phyloP scores from a whole-genome alignment of 2,797 vertebrate genomes.

The Sandelia bainsii region DNA sequence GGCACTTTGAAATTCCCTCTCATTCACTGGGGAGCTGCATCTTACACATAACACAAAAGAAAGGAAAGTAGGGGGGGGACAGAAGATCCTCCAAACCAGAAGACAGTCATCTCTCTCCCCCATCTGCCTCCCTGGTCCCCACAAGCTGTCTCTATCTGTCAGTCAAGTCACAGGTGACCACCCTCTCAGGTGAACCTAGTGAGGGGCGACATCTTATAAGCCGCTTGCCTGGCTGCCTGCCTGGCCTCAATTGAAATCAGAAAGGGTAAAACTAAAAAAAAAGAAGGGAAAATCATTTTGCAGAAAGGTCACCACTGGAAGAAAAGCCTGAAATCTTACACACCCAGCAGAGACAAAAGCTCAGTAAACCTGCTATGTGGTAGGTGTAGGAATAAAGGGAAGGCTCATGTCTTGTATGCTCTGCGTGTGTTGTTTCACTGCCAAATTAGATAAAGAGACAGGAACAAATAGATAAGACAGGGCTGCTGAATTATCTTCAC shows the following conservation, averaged over 20 bases:
- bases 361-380: constrained; percentile 23
- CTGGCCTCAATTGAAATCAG: constrained; percentile 55
- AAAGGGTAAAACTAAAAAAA: constrained; percentile 36
- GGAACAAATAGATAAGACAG: constrained; percentile 73
- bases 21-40: constrained; percentile 48
- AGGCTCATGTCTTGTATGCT: constrained; percentile 20
- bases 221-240: constrained; percentile 40
- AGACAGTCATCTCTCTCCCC: constrained; percentile 43
- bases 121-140: constrained; percentile 53
- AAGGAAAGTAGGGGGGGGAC: constrained; percentile 8
- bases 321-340: constrained; percentile 52
- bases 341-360: constrained; percentile 35
- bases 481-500: constrained; percentile 70
- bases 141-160: constrained; percentile 58
- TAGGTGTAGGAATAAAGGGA: constrained; percentile 28
- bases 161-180: constrained; percentile 77
- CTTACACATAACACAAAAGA: constrained; percentile 54
- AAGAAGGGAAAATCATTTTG: constrained; percentile 20
- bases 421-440: constrained; percentile 32
- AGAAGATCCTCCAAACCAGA: constrained; percentile 37
- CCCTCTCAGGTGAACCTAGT: constrained; percentile 47
- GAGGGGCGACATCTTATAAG: constrained; percentile 63
- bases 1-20: constrained; percentile 70
- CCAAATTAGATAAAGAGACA: constrained; percentile 76
- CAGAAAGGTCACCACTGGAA: constrained; percentile 65